phyloP scores from a whole-genome alignment of 2,113 vertebrate genomes.

The Clinocottus analis region DNA sequence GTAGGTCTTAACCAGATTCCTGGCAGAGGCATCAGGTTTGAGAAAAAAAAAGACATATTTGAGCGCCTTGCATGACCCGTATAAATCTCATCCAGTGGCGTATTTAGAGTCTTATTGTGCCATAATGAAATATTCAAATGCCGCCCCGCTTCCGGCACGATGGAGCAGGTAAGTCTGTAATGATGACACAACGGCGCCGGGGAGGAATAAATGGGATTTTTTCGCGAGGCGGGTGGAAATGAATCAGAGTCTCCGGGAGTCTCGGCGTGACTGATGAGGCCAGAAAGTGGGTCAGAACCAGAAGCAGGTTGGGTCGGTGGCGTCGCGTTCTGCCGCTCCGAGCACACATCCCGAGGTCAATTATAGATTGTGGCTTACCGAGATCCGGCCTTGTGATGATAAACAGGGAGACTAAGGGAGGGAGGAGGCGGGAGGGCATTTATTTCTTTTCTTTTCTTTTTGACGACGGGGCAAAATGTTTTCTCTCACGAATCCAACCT shows the following conservation, averaged over 20 bases:
- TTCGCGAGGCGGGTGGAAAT: constrained; percentile 55
- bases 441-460: constrained; percentile 24
- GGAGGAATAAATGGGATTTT: constrained; percentile 73
- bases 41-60: constrained; percentile 63
- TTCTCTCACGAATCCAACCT: constrained; percentile 11
- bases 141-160: constrained; percentile 33
- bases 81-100: constrained; percentile 74
- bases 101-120: constrained; percentile 73
- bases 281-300: constrained; percentile 77
- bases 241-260: constrained; percentile 58
- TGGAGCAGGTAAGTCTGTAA: constrained; percentile 68
- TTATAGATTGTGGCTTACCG: constrained; percentile 31
- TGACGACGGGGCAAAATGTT: background rate
- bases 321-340: constrained; percentile 12
- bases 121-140: constrained; percentile 81
- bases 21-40: constrained; percentile 34
- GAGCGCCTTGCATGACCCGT: constrained; percentile 56
- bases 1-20: constrained; percentile 20
- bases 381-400: constrained; percentile 5
- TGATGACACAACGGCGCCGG: constrained; percentile 70
- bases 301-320: constrained; percentile 73
- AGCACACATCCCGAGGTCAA: constrained; percentile 25
- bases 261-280: constrained; percentile 69
- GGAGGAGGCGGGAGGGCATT: too few species aligned
- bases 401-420: background rate